Conservation (phyloP, 2,113 vertebrate species). For the Cichladusa arquata region DNA sequence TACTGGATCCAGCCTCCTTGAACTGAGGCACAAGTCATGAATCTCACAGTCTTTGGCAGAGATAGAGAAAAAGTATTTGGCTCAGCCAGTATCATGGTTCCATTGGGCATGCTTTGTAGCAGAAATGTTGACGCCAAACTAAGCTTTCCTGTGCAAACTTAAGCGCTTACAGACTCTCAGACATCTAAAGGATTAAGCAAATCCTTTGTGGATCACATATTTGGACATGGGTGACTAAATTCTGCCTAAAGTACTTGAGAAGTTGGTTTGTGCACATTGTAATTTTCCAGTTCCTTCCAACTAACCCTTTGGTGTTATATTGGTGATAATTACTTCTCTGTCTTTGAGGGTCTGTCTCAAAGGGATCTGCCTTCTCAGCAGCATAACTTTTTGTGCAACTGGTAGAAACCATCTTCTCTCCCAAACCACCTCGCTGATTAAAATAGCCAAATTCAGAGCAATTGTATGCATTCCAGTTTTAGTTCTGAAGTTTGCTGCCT, state of each 20-base stretch:
- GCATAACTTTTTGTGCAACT: background rate
- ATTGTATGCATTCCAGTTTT: background rate
- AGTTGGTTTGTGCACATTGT: constrained; percentile 36
- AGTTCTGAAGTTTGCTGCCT: background rate
- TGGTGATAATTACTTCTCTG: constrained; percentile 48
- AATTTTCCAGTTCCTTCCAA: constrained; percentile 37
- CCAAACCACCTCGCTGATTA: background rate
- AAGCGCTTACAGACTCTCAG: constrained; percentile 40
- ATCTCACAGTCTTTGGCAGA: constrained; percentile 31
- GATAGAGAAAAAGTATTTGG: constrained; percentile 40
- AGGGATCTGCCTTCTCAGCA: background rate
- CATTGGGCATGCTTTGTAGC: constrained; percentile 52
- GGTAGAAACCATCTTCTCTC: background rate
- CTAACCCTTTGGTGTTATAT: constrained; percentile 45
- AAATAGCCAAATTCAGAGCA: background rate
- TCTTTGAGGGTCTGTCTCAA: background rate
- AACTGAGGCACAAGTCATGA: constrained; percentile 5
- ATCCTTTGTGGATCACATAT: constrained; percentile 62
- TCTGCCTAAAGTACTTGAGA: constrained; percentile 45
- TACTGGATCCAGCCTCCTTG: background rate
- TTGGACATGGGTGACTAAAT: constrained; percentile 64
- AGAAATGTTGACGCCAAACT: constrained; percentile 62
- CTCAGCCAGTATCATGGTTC: constrained; percentile 56
- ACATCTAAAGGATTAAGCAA: constrained; percentile 64
- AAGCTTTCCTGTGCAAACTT: constrained; percentile 62